phyloP scores from a whole-genome alignment of 2,113 vertebrate genomes.

The Lophochroa leadbeateri region DNA sequence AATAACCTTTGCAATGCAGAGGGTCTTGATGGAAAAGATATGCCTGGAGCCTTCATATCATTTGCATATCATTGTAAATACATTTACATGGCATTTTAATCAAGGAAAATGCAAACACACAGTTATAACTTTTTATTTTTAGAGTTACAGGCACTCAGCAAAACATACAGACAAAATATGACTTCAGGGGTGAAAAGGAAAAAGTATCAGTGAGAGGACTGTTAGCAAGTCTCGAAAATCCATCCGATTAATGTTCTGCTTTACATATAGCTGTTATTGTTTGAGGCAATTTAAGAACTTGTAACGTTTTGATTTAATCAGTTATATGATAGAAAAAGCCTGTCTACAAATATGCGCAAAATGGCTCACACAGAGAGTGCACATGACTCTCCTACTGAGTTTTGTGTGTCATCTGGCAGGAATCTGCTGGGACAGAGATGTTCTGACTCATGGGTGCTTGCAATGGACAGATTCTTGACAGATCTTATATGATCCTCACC shows the following conservation, averaged over 20 bases:
- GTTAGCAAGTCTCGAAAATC: conserved; percentile 1
- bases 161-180: conserved; percentile 48
- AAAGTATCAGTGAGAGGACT: background rate
- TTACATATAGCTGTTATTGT: background rate
- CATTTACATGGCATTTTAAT: conserved; percentile 61
- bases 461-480: background rate
- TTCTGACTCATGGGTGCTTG: background rate
- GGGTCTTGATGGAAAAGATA: conserved; percentile 39
- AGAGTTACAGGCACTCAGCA: conserved; percentile 17
- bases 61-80: conserved; percentile 65
- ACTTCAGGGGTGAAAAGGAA: background rate
- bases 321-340: background rate
- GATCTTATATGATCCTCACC: background rate
- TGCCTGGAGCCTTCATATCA: background rate
- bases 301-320: background rate
- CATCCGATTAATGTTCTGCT: background rate
- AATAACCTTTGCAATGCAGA: conserved; percentile 38
- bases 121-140: conserved; percentile 53
- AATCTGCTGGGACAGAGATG: background rate
- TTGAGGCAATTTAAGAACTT: background rate
- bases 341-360: background rate
- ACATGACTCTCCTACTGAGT: background rate
- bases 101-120: conserved; percentile 45
- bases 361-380: background rate
- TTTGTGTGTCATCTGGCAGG: background rate